Percentiles rank a stretch among this genome's conserved stretches.
Conservation (phyloP, 2,888 invertebrate genomes). For the Cremastobaeus sp. region DNA sequence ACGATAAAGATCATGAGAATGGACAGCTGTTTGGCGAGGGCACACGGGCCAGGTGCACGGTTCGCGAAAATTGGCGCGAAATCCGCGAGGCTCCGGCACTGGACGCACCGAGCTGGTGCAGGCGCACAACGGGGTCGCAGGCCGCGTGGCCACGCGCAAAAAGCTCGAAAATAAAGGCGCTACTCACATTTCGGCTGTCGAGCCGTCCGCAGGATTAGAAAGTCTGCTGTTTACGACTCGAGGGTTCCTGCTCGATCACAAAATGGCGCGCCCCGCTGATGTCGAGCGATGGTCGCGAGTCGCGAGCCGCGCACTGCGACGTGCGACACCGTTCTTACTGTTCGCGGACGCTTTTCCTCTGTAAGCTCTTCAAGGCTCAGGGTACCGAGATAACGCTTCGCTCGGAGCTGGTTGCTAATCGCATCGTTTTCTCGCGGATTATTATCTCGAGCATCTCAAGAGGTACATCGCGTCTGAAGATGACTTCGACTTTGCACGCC, state of each 20-base stretch:
- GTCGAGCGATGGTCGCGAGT: too few species aligned
- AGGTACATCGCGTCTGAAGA: conserved; percentile 9
- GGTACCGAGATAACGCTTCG: not conserved
- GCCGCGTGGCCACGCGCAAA: too few species aligned
- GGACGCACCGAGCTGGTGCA: too few species aligned
- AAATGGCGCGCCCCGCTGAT: conserved; percentile 58
- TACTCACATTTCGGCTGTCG: too few species aligned
- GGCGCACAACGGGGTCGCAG: too few species aligned
- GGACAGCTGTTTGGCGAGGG: conserved; percentile 54
- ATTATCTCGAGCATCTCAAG: conserved; percentile 29
- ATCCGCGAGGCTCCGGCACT: conserved; percentile 10
- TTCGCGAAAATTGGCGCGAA: conserved; percentile 56
- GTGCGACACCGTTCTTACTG: not conserved
- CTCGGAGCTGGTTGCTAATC: not conserved
- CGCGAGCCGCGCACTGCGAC: not conserved
- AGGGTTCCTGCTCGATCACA: conserved; percentile 51
- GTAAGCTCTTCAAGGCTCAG: not conserved
- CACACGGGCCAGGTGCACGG: conserved; percentile 41
- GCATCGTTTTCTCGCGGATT: conserved; percentile 2
- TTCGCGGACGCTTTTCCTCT: not conserved
- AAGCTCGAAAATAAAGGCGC: too few species aligned
- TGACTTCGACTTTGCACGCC: conserved; percentile 22
- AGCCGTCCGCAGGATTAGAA: conserved; percentile 1
- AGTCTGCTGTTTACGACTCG: conserved; percentile 54
- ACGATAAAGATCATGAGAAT: conserved; percentile 49